Percentiles rank a stretch among this genome's conserved stretches.
Evolutionary conservation across 1,140 invertebrate species (phyloP).

Genomic region (Odontomachus brunneus): DNA sequence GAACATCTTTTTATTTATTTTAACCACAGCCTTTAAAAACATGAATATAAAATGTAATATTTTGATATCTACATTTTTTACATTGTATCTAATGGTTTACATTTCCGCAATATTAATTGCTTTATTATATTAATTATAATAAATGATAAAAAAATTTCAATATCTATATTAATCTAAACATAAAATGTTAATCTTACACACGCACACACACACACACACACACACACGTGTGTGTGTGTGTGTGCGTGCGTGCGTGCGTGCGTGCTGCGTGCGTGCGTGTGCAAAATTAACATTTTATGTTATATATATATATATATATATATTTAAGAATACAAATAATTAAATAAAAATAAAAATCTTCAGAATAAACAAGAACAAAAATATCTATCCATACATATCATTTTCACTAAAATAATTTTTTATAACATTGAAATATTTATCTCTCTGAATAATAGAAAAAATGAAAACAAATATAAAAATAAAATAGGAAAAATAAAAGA

Average conservation of each 20-base stretch:
- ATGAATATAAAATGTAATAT: conserved; percentile 19
- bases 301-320: no score
- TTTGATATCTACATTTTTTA: no score
- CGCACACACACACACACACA: no score
- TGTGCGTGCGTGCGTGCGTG: no score
- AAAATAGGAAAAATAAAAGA: no score
- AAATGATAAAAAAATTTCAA: conserved; percentile 4
- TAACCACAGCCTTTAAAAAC: conserved; percentile 8
- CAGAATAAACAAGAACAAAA: neutral
- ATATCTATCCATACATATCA: neutral
- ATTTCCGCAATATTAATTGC: neutral
- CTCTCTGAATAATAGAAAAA: neutral
- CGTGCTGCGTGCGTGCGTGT: no score
- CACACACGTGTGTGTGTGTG: no score
- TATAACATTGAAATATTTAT: conserved; percentile 13
- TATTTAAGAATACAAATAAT: neutral
- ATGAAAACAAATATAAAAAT: no score
- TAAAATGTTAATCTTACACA: conserved; percentile 21
- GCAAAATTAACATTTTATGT: no score
- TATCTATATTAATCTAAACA: conserved; percentile 11
- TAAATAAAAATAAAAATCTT: neutral
- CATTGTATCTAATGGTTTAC: neutral
- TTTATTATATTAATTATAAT: conserved; percentile 8
- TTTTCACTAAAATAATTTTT: conserved; percentile 2
- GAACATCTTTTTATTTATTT: conserved; percentile 20